Base-by-base conservation (phyloP, 2,797 vertebrate genomes). In the Ciconia nigra region DNA sequence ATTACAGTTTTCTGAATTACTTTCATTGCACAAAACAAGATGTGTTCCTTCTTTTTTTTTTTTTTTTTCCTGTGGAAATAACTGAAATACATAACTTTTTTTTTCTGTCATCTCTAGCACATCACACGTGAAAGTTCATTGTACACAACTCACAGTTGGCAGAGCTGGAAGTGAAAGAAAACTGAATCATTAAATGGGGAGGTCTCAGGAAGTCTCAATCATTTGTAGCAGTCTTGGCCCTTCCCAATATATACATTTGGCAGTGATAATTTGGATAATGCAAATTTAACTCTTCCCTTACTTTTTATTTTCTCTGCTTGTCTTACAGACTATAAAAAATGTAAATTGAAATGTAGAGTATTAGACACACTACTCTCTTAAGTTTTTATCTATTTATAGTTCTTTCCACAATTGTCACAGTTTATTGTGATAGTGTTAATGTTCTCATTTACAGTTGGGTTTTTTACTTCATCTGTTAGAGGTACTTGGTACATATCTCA, bases 381-480 rank as follows among this genome's bases (percentile, higher is more conserved):
- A 28, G 5, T 13, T 69, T 69, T 73, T 42, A 21, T 22, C 28
- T 54, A 33, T 84, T 37, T 62, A 17, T 51, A 57, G 29, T 46
- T 84, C 55, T 73, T 90, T 28, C 13, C 26, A 26, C 49, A 69
- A 3, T 29, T 79, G 39, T 79, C 57, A 73, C 14, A 28, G 11
- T 74, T 59, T 63, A 54, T 44, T 74, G n/a, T 54, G 41, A 37
- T 13, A 47, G 15, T 13, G 10, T 41, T 87, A 35, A 13, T 47
- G 24, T 41, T 83, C 9, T 47, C 7, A 29, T 55, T 63, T 76
- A 24, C 5, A 31, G 2, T 7, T 63, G 12, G 0, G 0, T 37
- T 73, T 92, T 79, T 54, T n/a, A 16, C 7, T 72, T 67, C 21
- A 33, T 47, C 17, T 42, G 7, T 66, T 78, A 51, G 18, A 67